Percentiles rank a stretch among this genome's conserved stretches.
phyloP scores from a whole-genome alignment of 1,140 invertebrate genomes.

The Calycopis cecrops region DNA sequence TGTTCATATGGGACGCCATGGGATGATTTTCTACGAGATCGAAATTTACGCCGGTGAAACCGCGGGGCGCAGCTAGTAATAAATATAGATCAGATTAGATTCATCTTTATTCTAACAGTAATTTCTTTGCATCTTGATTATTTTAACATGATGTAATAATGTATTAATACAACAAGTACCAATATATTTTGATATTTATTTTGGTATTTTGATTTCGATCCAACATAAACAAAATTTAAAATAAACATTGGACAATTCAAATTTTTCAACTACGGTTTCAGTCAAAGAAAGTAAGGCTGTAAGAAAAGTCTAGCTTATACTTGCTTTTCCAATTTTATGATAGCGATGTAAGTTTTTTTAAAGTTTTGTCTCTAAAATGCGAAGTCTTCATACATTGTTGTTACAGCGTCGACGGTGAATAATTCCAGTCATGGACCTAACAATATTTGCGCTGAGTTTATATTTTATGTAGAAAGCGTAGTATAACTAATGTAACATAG shows the following conservation, averaged over 20 bases:
- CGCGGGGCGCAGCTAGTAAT: no score
- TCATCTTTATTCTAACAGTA: neutral
- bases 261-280: conserved; percentile 3
- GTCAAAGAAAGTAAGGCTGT: conserved; percentile 8
- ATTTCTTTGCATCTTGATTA: neutral
- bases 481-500: no score
- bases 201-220: neutral
- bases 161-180: no score
- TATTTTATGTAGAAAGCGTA: conserved; percentile 1
- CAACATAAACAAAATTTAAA: neutral
- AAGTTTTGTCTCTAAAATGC: conserved; percentile 13
- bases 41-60: no score
- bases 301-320: conserved; percentile 1
- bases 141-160: no score
- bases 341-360: conserved; percentile 11
- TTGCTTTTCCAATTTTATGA: conserved; percentile 6
- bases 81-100: no score
- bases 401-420: conserved; percentile 8
- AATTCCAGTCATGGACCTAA: no score
- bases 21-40: no score
- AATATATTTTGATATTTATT: no score
- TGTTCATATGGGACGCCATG: no score
- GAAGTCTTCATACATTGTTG: conserved; percentile 12
- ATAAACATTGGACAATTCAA: conserved; percentile 11
- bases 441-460: conserved; percentile 1